Percentiles rank a stretch among this genome's conserved stretches.
These are phyloP conservation scores for Psephotus haematonotus DNA, from an alignment of 2,113 vertebrate genomes.

Conservation along the genomic window DNA sequence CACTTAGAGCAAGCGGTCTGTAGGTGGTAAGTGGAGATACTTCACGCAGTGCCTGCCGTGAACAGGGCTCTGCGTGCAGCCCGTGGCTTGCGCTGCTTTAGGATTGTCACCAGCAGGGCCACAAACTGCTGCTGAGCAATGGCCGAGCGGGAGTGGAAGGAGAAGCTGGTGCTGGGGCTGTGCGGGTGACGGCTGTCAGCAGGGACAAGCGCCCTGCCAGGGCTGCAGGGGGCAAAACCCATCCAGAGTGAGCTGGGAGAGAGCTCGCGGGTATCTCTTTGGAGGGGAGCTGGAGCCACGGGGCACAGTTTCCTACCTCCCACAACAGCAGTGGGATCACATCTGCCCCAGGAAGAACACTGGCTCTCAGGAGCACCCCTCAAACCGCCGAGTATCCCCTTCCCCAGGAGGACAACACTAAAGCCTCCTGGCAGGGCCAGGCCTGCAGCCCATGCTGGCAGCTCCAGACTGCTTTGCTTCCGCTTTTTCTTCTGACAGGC, in stretches of 20 bases:
- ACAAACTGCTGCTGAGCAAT: not conserved
- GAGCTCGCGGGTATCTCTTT: fast-evolving
- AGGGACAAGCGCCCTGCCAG: fast-evolving
- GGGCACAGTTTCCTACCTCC: not conserved
- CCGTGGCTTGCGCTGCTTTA: not conserved
- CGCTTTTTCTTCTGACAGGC: not conserved
- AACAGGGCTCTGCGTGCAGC: not conserved
- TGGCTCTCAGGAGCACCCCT: not conserved
- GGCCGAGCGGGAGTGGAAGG: not conserved
- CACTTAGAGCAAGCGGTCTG: not conserved
- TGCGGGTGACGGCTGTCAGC: not conserved
- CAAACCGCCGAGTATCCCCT: not conserved
- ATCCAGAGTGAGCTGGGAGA: not conserved
- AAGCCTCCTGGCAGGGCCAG: not conserved
- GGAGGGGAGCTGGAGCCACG: not conserved
- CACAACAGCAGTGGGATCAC: fast-evolving
- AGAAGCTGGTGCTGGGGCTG: not conserved
- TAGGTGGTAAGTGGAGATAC: not conserved
- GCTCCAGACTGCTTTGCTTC: not conserved
- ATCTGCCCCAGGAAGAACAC: not conserved
- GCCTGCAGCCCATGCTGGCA: not conserved
- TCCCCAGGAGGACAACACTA: not conserved
- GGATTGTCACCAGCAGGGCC: not conserved
- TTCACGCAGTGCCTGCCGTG: not conserved
- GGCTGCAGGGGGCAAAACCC: not conserved